Percentiles rank a stretch among this genome's conserved stretches.
Conservation (phyloP, 2,113 vertebrate species). For the Chitala chitala region DNA sequence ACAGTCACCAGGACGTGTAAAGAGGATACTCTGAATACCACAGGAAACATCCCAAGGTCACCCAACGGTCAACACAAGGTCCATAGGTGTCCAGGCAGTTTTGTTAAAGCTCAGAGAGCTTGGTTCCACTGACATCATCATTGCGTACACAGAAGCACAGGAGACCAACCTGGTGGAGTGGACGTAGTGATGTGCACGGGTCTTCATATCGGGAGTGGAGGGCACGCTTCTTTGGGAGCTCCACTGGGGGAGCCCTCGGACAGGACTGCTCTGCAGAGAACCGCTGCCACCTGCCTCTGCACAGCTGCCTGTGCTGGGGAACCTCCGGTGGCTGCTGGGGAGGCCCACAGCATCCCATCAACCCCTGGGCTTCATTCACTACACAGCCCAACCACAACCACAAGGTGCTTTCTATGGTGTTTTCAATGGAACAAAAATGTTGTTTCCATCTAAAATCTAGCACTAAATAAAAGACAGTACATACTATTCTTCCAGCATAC, state of each 20-base stretch:
- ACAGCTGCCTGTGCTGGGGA: slow-evolving; percentile 85
- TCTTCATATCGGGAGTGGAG: slow-evolving; percentile 85
- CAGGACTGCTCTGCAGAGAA: slow-evolving; percentile 90
- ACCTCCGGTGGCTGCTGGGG: slow-evolving; percentile 79
- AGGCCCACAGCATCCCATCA: slow-evolving; percentile 15
- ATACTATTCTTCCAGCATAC: no score
- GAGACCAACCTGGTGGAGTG: slow-evolving; percentile 85
- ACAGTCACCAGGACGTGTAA: not conserved
- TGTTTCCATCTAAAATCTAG: no score
- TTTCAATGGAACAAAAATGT: no score
- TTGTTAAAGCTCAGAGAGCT: no score
- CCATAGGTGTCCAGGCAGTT: not conserved
- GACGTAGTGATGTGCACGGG: slow-evolving; percentile 85
- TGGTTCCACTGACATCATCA: no score
- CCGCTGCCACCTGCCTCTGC: slow-evolving; percentile 83
- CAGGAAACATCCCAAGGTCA: not conserved
- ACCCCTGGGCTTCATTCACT: not conserved
- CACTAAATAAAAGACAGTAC: no score
- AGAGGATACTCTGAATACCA: not conserved
- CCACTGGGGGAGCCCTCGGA: slow-evolving; percentile 84
- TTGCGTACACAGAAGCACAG: not conserved
- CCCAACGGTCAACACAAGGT: no score
- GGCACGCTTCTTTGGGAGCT: slow-evolving; percentile 96
- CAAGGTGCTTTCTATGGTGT: not conserved
- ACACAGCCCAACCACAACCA: not conserved